Evolutionary conservation across 1,140 invertebrate genomes (phyloP).

Genomic region (Cataglyphis hispanica): DNA sequence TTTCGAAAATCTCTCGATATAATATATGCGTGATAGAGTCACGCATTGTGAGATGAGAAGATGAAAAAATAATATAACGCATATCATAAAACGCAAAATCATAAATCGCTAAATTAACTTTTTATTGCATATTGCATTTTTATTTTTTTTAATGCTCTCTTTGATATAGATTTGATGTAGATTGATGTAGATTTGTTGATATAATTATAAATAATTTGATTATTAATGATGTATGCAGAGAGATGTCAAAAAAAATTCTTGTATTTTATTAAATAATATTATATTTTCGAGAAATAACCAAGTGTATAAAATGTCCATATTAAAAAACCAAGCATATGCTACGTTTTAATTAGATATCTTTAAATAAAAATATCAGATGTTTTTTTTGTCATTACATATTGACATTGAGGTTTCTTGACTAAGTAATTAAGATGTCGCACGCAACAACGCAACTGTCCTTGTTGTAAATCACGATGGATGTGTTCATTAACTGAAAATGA

Average conservation of each 20-base stretch:
- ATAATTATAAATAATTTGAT: neutral
- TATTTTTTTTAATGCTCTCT: neutral
- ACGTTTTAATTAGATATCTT: neutral
- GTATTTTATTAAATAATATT: neutral
- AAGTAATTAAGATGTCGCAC: conserved; percentile 39
- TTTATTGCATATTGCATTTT: neutral
- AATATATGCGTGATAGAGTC: neutral
- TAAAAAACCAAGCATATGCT: neutral
- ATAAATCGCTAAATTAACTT: neutral
- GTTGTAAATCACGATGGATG: neutral
- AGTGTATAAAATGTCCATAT: neutral
- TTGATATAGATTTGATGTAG: neutral
- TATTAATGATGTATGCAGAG: neutral
- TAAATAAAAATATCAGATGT: conserved; percentile 14
- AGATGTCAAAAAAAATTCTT: neutral
- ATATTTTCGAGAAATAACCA: neutral
- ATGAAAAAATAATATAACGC: neutral
- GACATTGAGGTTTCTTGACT: conserved; percentile 9
- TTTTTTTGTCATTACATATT: neutral
- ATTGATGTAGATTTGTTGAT: neutral
- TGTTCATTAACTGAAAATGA: conserved; percentile 18
- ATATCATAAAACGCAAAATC: no score
- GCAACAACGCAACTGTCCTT: conserved; percentile 1
- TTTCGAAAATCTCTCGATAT: conserved; percentile 68
- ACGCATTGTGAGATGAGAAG: conserved; percentile 37